A percentile compares a stretch with the other conserved stretches of the same genome.
These are phyloP conservation scores for Halyomorpha halys DNA, from an alignment of 1,140 invertebrate species.

Conservation along the genomic window DNA sequence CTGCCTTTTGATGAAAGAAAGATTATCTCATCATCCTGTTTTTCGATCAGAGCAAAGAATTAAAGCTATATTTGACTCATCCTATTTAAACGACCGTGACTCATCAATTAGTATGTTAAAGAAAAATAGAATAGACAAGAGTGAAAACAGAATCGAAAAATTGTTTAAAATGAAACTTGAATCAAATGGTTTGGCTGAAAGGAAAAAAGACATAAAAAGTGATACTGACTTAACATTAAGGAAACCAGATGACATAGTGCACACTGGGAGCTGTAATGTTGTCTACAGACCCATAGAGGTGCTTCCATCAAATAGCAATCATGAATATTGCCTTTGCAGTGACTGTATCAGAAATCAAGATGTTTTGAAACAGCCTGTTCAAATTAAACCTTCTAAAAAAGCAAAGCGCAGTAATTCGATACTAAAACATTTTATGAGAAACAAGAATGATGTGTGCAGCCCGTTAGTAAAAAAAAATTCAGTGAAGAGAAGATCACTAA, in stretches of 20 bases:
- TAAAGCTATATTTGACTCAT: constrained; percentile 7
- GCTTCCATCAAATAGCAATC: background rate
- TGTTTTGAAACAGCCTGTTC: background rate
- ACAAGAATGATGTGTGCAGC: background rate
- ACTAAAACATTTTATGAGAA: constrained; percentile 1
- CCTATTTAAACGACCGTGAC: background rate
- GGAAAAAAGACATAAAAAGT: constrained; percentile 12
- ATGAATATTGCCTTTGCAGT: background rate
- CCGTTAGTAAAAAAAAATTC: constrained; percentile 11
- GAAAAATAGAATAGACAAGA: background rate
- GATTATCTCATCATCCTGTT: background rate
- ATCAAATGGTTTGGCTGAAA: background rate
- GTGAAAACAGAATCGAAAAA: background rate
- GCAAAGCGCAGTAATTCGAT: constrained; percentile 5
- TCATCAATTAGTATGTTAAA: background rate
- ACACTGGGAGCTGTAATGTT: constrained; percentile 3
- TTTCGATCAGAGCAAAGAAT: constrained; percentile 21
- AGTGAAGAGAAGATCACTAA: constrained; percentile 27
- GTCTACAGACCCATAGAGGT: background rate
- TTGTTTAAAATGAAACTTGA: background rate
- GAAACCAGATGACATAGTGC: background rate
- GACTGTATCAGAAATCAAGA: constrained; percentile 1
- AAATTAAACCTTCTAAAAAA: constrained; percentile 1
- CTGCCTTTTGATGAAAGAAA: constrained; percentile 13
- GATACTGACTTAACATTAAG: constrained; percentile 21